phyloP scores from a whole-genome alignment of 1,140 invertebrate species.

The Bombus vancouverensis region DNA sequence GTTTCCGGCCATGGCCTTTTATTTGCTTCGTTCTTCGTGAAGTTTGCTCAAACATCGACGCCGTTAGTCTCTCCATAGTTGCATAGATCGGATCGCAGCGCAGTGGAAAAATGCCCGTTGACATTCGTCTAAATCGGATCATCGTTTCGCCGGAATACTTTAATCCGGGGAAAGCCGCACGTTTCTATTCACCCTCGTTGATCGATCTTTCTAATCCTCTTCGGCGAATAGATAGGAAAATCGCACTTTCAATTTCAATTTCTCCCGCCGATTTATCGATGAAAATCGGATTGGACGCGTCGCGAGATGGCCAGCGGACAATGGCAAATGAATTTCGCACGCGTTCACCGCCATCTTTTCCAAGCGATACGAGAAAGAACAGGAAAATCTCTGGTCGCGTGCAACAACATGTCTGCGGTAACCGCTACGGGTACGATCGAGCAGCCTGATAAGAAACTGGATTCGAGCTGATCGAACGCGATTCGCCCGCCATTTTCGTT shows the following conservation, averaged over 20 bases:
- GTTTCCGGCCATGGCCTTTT: not conserved
- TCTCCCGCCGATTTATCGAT: not conserved
- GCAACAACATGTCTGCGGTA: rapidly evolving
- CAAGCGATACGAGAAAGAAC: not conserved
- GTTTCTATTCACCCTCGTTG: not conserved
- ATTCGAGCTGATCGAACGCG: not conserved
- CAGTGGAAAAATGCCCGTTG: not conserved
- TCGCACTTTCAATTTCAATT: not conserved
- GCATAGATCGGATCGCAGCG: not conserved
- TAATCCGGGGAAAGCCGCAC: not conserved
- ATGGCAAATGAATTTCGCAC: not conserved
- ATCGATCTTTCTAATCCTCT: not conserved
- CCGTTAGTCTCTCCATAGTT: not conserved
- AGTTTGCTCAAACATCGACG: conserved; percentile 3
- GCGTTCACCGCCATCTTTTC: not conserved
- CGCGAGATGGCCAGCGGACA: not conserved
- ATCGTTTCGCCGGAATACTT: not conserved
- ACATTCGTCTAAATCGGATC: not conserved
- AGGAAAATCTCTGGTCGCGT: not conserved
- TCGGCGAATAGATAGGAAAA: not conserved
- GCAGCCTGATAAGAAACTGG: conserved; percentile 2
- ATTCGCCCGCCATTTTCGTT: not conserved
- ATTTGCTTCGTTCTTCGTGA: not conserved
- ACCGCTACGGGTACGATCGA: not conserved
- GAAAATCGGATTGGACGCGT: too few relatives aligned